Base-by-base conservation (phyloP, 2,888 invertebrate species). In the Timandra comae region DNA sequence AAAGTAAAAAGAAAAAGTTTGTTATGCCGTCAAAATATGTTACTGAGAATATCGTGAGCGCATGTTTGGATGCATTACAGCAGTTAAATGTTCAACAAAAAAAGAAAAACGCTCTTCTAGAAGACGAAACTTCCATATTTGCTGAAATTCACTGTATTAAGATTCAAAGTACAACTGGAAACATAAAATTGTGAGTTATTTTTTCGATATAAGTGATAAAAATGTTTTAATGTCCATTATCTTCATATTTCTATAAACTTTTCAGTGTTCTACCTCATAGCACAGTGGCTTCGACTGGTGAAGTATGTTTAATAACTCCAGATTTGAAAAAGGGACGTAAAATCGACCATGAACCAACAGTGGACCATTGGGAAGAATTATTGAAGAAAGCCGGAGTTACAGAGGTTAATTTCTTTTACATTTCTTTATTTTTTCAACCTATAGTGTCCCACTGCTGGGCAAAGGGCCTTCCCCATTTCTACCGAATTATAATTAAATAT, bases 291-390 rank as follows among this genome's bases (percentile, higher is more conserved):
- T 82, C 88, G 2, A 87, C 88, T 2, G 89, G 91, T 38, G 94
- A 94, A 49, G 87, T 95, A 11, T 93, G 93, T 41, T 68, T 96
- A 7, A 90, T 96, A 59, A 94, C 94, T 19, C 88, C 91, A 4
- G 96, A 96, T 64, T 67, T 94, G 25, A 88, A 92, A 56, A 91
- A 89, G 50, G 92, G 92, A 3, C 86, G 86, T 12, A 90, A 89
- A 53, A 79, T 87, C 35, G 94, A 95, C 47, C 91, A 91, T 66
- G 94, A 95, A 47, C 88, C 91, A 12, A 93, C 94, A 2, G 72
- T 91, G 32, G 89, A 91, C 24, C 89, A 92, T 57, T 95, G 91
- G 78, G 89, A 92, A 66, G 90, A 93, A 32, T 48, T 93, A 8
- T 69, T 96, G 3, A 75, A 75, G 2, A 77, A 88, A 39, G 88